Evolutionary conservation across 2,888 invertebrate genomes (phyloP).

Genomic region (Drosophila quinaria): DNA sequence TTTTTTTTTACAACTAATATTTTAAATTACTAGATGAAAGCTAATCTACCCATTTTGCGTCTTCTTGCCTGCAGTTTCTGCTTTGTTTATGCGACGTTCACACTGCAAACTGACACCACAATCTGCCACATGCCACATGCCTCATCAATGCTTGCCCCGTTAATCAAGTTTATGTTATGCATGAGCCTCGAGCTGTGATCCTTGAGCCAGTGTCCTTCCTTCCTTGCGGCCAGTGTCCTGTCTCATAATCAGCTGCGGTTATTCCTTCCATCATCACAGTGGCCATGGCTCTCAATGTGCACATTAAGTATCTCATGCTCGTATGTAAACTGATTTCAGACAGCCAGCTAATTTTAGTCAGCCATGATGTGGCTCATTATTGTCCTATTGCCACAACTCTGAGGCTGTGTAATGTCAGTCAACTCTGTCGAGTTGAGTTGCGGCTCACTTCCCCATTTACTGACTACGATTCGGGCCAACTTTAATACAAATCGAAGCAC

Average conservation of each 20-base stretch:
- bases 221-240: constrained; percentile 4
- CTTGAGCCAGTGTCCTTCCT: background rate
- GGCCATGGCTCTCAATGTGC: background rate
- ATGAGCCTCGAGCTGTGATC: constrained; percentile 39
- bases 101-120: constrained; percentile 48
- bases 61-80: constrained; percentile 10
- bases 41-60: background rate
- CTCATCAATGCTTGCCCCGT: constrained; percentile 36
- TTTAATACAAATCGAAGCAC: constrained; percentile 64
- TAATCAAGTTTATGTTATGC: constrained; percentile 70
- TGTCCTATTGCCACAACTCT: constrained; percentile 40
- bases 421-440: constrained; percentile 5
- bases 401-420: constrained; percentile 1
- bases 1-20: no score
- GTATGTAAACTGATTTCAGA: constrained; percentile 57
- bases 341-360: constrained; percentile 65
- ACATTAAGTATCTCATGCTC: constrained; percentile 29
- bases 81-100: constrained; percentile 63
- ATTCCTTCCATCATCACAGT: constrained; percentile 8
- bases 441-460: constrained; percentile 32
- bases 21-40: background rate
- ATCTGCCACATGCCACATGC: background rate
- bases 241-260: constrained; percentile 53
- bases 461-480: constrained; percentile 56
- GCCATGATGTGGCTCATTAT: constrained; percentile 62